phyloP scores from a whole-genome alignment of 2,797 vertebrate genomes.

The Pachyuromys duprasi region DNA sequence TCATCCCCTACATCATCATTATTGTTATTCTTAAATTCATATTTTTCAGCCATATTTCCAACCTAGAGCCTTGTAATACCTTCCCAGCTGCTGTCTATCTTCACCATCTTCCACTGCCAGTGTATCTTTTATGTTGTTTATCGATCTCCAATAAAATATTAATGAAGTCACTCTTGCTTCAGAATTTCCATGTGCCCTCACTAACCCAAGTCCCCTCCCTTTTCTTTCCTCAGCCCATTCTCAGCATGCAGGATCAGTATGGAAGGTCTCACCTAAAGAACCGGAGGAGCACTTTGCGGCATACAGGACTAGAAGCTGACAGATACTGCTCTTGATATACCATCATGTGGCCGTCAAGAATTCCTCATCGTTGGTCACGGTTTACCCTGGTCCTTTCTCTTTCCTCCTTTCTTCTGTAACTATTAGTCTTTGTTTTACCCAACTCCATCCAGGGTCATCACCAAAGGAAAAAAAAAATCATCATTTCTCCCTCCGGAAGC shows the following conservation, averaged over 20 bases:
- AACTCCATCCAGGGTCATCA: not conserved
- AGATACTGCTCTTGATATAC: not conserved
- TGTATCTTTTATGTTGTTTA: not conserved
- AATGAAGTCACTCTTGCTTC: not conserved
- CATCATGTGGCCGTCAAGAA: not conserved
- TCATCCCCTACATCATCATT: too few species aligned
- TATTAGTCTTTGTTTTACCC: not conserved
- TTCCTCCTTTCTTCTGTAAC: not conserved
- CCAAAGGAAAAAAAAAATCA: slow-evolving; percentile 9
- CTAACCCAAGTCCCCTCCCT: not conserved
- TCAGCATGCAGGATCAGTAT: not conserved
- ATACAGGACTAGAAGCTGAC: not conserved
- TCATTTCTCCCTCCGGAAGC: slow-evolving; percentile 20
- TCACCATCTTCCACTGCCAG: not conserved
- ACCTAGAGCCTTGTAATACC: not conserved
- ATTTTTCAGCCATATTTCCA: not conserved
- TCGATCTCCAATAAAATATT: not conserved
- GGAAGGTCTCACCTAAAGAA: not conserved
- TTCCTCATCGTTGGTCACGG: not conserved
- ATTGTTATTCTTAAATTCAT: not conserved
- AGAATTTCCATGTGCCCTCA: not conserved
- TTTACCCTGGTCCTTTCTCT: not conserved
- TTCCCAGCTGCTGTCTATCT: not conserved
- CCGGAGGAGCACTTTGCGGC: not conserved
- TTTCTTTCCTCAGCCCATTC: not conserved